These are phyloP conservation scores for Myxocyprinus asiaticus DNA, from an alignment of 2,113 vertebrate genomes.

Conservation along the genomic window DNA sequence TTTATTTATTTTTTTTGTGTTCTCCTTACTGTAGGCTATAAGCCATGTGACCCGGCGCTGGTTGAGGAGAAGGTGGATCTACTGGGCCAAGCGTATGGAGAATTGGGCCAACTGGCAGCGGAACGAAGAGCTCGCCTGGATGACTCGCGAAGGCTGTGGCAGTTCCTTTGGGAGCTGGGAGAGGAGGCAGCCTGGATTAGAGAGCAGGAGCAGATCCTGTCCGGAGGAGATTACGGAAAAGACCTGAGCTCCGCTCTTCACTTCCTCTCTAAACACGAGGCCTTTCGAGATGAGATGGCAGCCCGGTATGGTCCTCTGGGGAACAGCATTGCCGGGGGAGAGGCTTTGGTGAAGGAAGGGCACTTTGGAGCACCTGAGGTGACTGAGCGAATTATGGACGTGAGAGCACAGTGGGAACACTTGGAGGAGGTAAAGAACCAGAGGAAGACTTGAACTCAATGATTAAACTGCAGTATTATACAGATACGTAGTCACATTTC, in stretches of 20 bases:
- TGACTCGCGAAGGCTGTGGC: slow-evolving; percentile 86
- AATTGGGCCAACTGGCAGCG: slow-evolving; percentile 78
- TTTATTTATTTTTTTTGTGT: not conserved
- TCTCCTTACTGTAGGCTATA: slow-evolving; percentile 76
- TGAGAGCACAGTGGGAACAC: slow-evolving; percentile 81
- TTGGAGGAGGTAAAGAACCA: slow-evolving; percentile 75
- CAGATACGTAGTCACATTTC: no score
- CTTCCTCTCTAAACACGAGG: slow-evolving; percentile 87
- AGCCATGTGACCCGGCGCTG: slow-evolving; percentile 85
- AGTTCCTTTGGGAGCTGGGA: slow-evolving; percentile 90
- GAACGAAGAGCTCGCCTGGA: slow-evolving; percentile 79
- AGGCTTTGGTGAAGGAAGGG: slow-evolving; percentile 79
- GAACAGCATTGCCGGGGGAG: slow-evolving; percentile 82
- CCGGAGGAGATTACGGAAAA: slow-evolving; percentile 82
- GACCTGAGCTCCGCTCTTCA: slow-evolving; percentile 85
- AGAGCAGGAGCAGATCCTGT: slow-evolving; percentile 88
- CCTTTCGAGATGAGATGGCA: slow-evolving; percentile 88
- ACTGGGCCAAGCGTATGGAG: slow-evolving; percentile 80
- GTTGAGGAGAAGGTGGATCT: slow-evolving; percentile 80
- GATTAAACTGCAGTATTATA: not conserved
- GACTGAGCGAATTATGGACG: slow-evolving; percentile 75
- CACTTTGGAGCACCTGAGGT: slow-evolving; percentile 81
- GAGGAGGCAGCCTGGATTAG: slow-evolving; percentile 91
- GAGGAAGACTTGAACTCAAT: not conserved
- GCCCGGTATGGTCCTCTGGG: slow-evolving; percentile 84